Evolutionary conservation across 2,888 invertebrate genomes (phyloP).

Genomic region (Barypeithes pellucidus): DNA sequence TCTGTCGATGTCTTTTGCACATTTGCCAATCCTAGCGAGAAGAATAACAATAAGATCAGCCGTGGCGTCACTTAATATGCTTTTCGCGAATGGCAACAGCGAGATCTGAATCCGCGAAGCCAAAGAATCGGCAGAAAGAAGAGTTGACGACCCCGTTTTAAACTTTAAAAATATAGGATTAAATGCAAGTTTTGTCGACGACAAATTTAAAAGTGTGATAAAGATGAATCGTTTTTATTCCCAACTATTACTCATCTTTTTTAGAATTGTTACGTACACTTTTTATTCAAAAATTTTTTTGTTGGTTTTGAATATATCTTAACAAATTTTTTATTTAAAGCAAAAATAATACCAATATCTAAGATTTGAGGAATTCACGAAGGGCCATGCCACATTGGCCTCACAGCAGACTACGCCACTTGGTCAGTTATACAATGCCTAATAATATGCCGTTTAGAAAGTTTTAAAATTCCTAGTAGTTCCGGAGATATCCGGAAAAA

Average conservation of each 20-base stretch:
- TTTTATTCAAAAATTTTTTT: too few species aligned
- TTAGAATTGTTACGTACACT: background rate
- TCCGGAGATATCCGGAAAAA: too few species aligned
- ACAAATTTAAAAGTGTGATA: conserved; percentile 12
- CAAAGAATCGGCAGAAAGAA: conserved; percentile 12
- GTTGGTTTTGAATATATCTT: too few species aligned
- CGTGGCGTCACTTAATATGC: conserved; percentile 34
- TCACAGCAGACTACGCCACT: too few species aligned
- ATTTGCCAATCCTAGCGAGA: conserved; percentile 67
- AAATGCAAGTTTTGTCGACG: conserved; percentile 23
- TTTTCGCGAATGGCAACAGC: conserved; percentile 29
- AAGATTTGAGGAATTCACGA: too few species aligned
- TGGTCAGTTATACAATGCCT: too few species aligned
- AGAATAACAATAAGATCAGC: conserved; percentile 66
- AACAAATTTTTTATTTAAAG: too few species aligned
- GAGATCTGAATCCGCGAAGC: conserved; percentile 30
- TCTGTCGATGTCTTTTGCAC: conserved; percentile 68
- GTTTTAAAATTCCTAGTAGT: too few species aligned
- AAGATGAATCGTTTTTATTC: conserved; percentile 7
- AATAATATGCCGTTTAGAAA: too few species aligned
- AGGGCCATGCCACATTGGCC: too few species aligned
- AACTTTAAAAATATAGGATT: conserved; percentile 29
- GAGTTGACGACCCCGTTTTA: conserved; percentile 24
- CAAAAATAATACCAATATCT: too few species aligned
- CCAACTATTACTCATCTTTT: background rate